Evolutionary conservation across 2,888 invertebrate genomes (phyloP), one percentile per base, ranked within the genome.

Genomic region (Thecophora atra): DNA sequence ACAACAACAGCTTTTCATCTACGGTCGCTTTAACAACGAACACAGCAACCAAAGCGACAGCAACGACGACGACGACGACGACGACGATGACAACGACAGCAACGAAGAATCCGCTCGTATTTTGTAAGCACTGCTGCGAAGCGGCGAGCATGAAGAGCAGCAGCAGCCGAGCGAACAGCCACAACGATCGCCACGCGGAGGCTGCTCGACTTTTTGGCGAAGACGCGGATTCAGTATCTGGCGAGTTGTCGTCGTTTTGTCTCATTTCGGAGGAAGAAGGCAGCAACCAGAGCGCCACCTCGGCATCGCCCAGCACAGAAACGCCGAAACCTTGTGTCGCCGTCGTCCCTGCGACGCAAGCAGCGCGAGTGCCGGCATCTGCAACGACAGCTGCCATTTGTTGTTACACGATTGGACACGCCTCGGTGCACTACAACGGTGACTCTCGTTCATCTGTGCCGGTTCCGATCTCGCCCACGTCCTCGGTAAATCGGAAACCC

Each of bases 191-290:
- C 54, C 44, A 19, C 56, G 60, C 77, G 72, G 77, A 77, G 75
- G 77, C 78, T 71, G 81, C 78, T 72, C 78, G 76, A 76, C 79
- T 78, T 77, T 79, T 79, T 77, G 75, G 81, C 69, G 78, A 78
- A 77, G 76, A 77, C 71, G 76, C 76, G 75, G 80, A 83, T 81
- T 84, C 84, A 84, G 83, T 83, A 79, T 84, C 82, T 77, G 82
- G 83, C 78, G 79, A 83, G 80, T 58, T 62, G 72, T 84, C 83
- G 81, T 83, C 84, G 81, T 81, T 81, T 79, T 82, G 83, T 77
- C 82, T 84, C 81, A 83, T 84, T 78, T 83, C 83, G 79, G 80
- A 81, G 77, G 83, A 82, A 77, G 81, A 83, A 77, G 81, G 81
- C 75, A 21, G 56, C 58, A 44, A 58, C 21, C 47, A 13, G 68